phyloP scores from a whole-genome alignment of 2,888 invertebrate species.

The Rhamnusium bicolor region DNA sequence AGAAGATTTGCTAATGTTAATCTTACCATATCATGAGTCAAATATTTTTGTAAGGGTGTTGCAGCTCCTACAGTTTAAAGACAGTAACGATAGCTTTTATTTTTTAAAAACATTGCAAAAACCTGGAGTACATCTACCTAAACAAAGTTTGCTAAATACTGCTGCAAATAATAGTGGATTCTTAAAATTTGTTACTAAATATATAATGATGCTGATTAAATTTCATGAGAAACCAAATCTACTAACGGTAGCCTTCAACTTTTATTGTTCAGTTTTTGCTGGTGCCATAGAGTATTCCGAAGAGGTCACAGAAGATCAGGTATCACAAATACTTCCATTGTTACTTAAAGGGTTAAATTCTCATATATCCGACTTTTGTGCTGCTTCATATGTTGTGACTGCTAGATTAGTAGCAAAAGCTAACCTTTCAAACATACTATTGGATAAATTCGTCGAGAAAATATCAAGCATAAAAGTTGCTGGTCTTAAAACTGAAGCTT shows the following conservation, averaged over 20 bases:
- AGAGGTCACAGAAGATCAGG: slow-evolving; percentile 74
- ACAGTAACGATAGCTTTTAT: slow-evolving; percentile 78
- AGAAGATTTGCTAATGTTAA: slow-evolving; percentile 84
- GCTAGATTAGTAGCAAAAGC: slow-evolving; percentile 80
- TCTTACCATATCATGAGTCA: slow-evolving; percentile 95
- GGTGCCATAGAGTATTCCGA: slow-evolving; percentile 78
- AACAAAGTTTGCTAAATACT: slow-evolving; percentile 81
- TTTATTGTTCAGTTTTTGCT: slow-evolving; percentile 84
- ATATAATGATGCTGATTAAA: slow-evolving; percentile 75
- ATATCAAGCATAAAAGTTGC: slow-evolving; percentile 72
- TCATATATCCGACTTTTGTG: slow-evolving; percentile 79
- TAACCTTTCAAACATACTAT: slow-evolving; percentile 73
- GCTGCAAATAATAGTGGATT: slow-evolving; percentile 78
- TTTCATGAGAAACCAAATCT: slow-evolving; percentile 76
- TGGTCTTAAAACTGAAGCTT: slow-evolving; percentile 76
- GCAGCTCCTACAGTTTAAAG: slow-evolving; percentile 81
- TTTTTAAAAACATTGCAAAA: slow-evolving; percentile 85
- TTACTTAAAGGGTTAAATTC: slow-evolving; percentile 83
- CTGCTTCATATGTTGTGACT: slow-evolving; percentile 82
- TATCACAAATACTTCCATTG: slow-evolving; percentile 81
- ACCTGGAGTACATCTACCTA: slow-evolving; percentile 82
- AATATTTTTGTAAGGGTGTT: slow-evolving; percentile 88
- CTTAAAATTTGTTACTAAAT: slow-evolving; percentile 77
- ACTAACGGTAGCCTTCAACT: slow-evolving; percentile 83
- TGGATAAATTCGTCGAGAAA: slow-evolving; percentile 77